Evolutionary conservation across 1,140 invertebrate species (phyloP), one percentile per base, ranked within the genome.

Genomic region (Drosophila neocordata): DNA sequence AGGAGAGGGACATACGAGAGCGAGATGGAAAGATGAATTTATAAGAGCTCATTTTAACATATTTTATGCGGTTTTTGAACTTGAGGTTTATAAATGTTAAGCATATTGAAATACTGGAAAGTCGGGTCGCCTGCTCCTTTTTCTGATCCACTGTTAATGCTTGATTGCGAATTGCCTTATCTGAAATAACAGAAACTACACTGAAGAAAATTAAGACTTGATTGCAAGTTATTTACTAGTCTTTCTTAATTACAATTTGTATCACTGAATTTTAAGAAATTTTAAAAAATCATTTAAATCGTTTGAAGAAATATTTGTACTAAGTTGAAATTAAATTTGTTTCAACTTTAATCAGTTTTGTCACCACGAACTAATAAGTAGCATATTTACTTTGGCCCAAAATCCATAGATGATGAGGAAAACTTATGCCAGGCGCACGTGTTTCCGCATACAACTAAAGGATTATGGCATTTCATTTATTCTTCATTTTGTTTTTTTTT

Each of bases 391-490:
- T 67, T 31, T 8, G 11, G 1, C 35, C 63, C 44, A 53, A 71
- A 67, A 57, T 65, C 72, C 52, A 37, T 27, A 52, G 38, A 37
- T 79, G 68, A 66, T 48, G 65, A 41, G 63, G 62, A 64, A 61
- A 56, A 56, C n/a, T 56, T 56, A 24, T 73, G 4, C 18, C 8
- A 48, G 8, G 64, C 44, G 82, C 83, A 88, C 83, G 83, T 87
- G 83, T 76, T 78, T 62, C 41, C 73, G 67, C 82, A 82, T 82
- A 57, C 44, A 79, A 55, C 53, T 38, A 62, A 57, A 51, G 83
- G 83, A 88, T 87, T 87, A 87, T 88, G 74, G 69, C 70, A 78
- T 75, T 84, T 81, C 63, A 56, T 56, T 35, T 56, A 20, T 24
- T 24, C n/a, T n/a, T 24, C 22, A 4, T 24, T 4, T 24, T 48